Percentiles rank a stretch among this genome's conserved stretches.
Evolutionary conservation across 2,113 vertebrate species (phyloP).

Genomic region (Malurus elegans): DNA sequence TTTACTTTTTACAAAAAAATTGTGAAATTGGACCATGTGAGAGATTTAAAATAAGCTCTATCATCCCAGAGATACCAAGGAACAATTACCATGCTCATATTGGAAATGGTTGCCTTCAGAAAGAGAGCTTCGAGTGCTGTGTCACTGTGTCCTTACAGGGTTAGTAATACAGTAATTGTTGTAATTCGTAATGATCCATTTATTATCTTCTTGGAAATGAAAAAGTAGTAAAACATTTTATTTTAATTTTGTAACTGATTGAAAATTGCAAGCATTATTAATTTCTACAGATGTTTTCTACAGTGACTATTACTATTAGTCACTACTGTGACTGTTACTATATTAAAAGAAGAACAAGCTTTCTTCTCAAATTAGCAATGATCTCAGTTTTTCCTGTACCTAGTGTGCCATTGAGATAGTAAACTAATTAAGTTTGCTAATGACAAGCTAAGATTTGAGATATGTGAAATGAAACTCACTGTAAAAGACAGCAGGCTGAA

Average conservation of each 20-base stretch:
- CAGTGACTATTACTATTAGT: neutral
- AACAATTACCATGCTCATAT: neutral
- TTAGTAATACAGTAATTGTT: neutral
- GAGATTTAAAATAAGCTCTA: neutral
- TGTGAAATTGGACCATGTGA: neutral
- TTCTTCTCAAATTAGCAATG: neutral
- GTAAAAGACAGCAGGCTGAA: conserved; percentile 8
- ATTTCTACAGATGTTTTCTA: neutral
- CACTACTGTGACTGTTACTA: neutral
- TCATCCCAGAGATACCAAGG: neutral
- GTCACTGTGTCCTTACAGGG: neutral
- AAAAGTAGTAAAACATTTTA: neutral
- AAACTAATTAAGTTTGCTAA: conserved; percentile 32
- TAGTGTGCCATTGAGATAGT: neutral
- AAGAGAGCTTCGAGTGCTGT: neutral
- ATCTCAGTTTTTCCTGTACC: neutral
- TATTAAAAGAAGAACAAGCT: neutral
- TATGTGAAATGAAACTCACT: neutral
- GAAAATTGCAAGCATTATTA: neutral
- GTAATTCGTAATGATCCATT: neutral
- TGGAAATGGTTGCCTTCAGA: neutral
- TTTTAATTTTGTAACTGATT: neutral
- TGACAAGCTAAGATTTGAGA: neutral
- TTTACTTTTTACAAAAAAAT: neutral
- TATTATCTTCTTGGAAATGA: neutral